Percentiles rank a stretch among this genome's conserved stretches.
Conservation (phyloP, 2,888 invertebrate genomes). For the Agrochola lota region DNA sequence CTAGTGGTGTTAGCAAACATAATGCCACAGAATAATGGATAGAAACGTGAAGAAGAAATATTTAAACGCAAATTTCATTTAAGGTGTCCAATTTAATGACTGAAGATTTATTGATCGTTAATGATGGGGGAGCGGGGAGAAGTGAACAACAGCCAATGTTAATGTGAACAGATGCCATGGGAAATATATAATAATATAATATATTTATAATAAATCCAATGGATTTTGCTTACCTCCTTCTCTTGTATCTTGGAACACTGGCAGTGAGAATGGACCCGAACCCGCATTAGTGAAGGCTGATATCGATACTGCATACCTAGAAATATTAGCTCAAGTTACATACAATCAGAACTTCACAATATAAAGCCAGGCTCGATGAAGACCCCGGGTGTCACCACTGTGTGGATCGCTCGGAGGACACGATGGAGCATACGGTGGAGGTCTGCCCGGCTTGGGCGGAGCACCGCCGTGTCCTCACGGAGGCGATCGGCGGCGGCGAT, state of each 20-base stretch:
- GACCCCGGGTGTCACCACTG: too few species aligned
- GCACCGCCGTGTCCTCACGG: too few species aligned
- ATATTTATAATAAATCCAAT: too few species aligned
- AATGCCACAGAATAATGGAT: neutral
- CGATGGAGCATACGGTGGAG: too few species aligned
- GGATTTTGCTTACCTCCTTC: slow-evolving; percentile 92
- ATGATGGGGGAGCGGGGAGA: too few species aligned
- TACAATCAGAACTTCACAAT: neutral
- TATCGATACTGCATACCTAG: slow-evolving; percentile 95
- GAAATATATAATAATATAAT: too few species aligned
- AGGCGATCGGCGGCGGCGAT: too few species aligned
- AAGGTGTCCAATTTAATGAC: neutral
- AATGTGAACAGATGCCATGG: too few species aligned
- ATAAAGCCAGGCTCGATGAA: neutral
- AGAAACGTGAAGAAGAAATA: neutral
- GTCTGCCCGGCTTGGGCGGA: too few species aligned
- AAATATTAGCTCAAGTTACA: slow-evolving; percentile 47
- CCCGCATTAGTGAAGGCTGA: slow-evolving; percentile 96
- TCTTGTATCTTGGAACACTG: slow-evolving; percentile 94
- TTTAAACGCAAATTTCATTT: slow-evolving; percentile 58
- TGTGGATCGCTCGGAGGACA: too few species aligned
- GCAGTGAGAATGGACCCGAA: slow-evolving; percentile 94
- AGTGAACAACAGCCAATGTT: too few species aligned
- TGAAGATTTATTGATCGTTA: neutral
- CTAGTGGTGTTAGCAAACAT: neutral